Percentiles rank a stretch among this genome's conserved stretches.
phyloP scores from a whole-genome alignment of 2,113 vertebrate genomes.

The Melanotaenia duboulayi region DNA sequence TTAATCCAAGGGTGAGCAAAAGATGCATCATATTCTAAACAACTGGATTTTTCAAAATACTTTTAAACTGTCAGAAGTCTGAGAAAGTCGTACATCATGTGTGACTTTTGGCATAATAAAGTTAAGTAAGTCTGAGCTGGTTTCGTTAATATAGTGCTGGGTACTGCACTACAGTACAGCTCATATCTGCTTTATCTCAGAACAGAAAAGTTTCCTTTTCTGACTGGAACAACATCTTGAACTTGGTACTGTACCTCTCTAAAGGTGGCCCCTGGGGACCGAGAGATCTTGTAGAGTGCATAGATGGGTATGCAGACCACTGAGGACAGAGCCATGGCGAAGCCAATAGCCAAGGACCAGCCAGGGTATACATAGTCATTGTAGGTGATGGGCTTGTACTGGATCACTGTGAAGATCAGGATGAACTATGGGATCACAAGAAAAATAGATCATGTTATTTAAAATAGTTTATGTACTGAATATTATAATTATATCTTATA shows the following conservation, averaged over 20 bases:
- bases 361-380: constrained; percentile 92
- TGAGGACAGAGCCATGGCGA: constrained; percentile 95
- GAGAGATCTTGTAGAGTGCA: constrained; percentile 89
- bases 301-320: constrained; percentile 97
- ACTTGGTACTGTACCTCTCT: constrained; percentile 84
- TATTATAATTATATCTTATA: too few relatives aligned
- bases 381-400: constrained; percentile 97
- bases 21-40: too few relatives aligned
- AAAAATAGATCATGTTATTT: background rate
- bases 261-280: constrained; percentile 90
- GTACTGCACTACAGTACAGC: background rate
- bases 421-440: constrained; percentile 87
- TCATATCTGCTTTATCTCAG: background rate
- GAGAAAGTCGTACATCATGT: too few relatives aligned
- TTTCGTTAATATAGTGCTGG: background rate
- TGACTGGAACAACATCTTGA: background rate
- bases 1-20: too few relatives aligned
- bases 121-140: background rate
- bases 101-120: too few relatives aligned
- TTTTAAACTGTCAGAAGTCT: too few relatives aligned
- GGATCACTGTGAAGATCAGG: constrained; percentile 97
- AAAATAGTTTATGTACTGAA: too few relatives aligned
- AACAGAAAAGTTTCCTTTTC: background rate
- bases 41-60: too few relatives aligned
- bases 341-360: constrained; percentile 94